Base-by-base conservation (phyloP, 2,113 vertebrate species). In the Muntiacus muntjak region DNA sequence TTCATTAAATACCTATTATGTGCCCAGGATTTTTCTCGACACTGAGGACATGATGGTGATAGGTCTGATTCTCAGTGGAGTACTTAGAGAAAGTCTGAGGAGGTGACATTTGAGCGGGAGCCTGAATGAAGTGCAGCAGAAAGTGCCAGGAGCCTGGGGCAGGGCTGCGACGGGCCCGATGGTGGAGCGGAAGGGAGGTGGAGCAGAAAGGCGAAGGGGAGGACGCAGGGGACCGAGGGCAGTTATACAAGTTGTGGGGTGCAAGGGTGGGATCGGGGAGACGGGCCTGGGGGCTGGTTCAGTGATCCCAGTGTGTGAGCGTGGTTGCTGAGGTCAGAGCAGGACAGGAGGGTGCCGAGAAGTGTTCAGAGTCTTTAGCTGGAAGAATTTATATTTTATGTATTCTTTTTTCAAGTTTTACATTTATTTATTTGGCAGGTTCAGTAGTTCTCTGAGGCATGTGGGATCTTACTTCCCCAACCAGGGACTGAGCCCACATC, bases 81-180 rank as follows among this genome's bases (percentile, higher is more conserved):
- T 5, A 3, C 21, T 81, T 36, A 47, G 54, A 58, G 28, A 93
- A 58, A 57, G 28, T 40, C 62, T 87, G 74, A 86, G 43, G 60
- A 76, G 60, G 57, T 74, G 33, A 58, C 40, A 26, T 67, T 13
- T 26, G 85, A 76, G 58, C 5, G 4, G 25, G 30, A 36, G 6
- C 2, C 33, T 86, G 45, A 36, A 45, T 60, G 6, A 74, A 54
- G 36, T 43, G 23, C 30, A 45, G 33, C 6, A 52, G 19, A 83
- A 45, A 12, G 19, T 10, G 23, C 89, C 23, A 50, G 87, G 17
- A 50, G 36, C 43, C 55, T 87, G 76, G 43, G 43, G 28, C 19
- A 36, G n/a, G 15, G 6, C 30, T 83, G 45, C 7, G 1, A 3
- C 0, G 1, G 3, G 21, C 54, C 25, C 11, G 3, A 2, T 7